phyloP scores from a whole-genome alignment of 2,888 invertebrate genomes.

The Cyclophora albipunctata region DNA sequence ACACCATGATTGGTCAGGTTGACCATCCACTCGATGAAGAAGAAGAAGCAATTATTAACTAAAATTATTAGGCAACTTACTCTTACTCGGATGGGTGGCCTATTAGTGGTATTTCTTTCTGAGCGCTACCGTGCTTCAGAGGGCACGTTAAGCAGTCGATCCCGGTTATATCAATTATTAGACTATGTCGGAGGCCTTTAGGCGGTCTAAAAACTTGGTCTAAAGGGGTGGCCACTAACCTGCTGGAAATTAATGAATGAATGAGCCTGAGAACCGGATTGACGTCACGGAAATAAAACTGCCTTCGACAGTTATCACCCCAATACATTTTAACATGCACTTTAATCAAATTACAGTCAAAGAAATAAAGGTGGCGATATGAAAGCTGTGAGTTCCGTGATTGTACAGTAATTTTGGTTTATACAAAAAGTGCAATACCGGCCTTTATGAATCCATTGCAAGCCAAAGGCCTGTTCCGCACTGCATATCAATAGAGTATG shows the following conservation, averaged over 20 bases:
- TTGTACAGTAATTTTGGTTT: background rate
- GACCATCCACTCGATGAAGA: too few relatives aligned
- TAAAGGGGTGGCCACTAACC: background rate
- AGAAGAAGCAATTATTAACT: slow-evolving; percentile 25
- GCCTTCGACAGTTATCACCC: too few relatives aligned
- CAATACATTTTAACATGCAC: too few relatives aligned
- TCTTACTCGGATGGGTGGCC: too few relatives aligned
- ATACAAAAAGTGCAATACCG: background rate
- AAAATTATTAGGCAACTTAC: too few relatives aligned
- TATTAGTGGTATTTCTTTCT: background rate
- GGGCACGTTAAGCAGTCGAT: slow-evolving; percentile 16
- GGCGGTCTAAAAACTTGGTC: background rate
- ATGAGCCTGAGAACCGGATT: too few relatives aligned
- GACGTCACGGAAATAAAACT: too few relatives aligned
- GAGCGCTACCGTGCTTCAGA: background rate
- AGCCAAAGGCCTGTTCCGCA: background rate
- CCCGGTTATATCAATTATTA: slow-evolving; percentile 33
- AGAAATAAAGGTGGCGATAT: too few relatives aligned
- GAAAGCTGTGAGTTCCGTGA: too few relatives aligned
- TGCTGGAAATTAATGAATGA: background rate
- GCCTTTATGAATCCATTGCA: background rate
- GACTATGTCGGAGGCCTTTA: too few relatives aligned
- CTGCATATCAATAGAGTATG: background rate
- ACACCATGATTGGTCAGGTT: too few relatives aligned
- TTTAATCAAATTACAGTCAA: too few relatives aligned